Conservation (phyloP, 2,113 vertebrate species). For the Otocyon megalotis region DNA sequence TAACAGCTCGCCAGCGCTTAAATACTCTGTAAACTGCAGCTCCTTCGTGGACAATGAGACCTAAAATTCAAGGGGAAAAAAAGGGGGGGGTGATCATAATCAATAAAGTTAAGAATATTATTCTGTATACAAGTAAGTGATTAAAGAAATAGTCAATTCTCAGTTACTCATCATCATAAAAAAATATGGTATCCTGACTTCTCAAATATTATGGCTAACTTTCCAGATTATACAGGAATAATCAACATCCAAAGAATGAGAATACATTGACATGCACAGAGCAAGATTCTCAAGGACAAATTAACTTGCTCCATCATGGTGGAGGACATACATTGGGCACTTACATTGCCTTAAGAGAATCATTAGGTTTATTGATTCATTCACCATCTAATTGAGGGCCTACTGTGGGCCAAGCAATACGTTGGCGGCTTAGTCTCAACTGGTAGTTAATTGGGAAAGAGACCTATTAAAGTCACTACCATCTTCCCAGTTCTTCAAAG, state of each 20-base stretch:
- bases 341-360: background rate
- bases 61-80: conserved; percentile 79
- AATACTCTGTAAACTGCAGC: conserved; percentile 97
- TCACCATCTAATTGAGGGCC: background rate
- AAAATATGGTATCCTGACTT: background rate
- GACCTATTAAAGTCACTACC: background rate
- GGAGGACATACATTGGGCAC: background rate
- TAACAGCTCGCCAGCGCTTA: conserved; percentile 96
- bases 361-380: background rate
- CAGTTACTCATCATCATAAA: background rate
- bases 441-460: background rate
- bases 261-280: background rate
- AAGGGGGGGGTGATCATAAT: background rate
- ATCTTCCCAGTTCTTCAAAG: background rate
- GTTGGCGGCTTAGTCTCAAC: background rate
- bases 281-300: background rate
- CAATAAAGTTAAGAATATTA: background rate
- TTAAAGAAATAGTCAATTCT: background rate
- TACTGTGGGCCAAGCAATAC: background rate
- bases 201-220: background rate
- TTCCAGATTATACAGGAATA: background rate
- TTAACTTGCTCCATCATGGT: background rate
- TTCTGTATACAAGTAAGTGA: background rate
- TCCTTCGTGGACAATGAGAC: conserved; percentile 95
- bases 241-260: background rate